phyloP scores from a whole-genome alignment of 2,888 invertebrate genomes.

The Protophormia terraenovae region DNA sequence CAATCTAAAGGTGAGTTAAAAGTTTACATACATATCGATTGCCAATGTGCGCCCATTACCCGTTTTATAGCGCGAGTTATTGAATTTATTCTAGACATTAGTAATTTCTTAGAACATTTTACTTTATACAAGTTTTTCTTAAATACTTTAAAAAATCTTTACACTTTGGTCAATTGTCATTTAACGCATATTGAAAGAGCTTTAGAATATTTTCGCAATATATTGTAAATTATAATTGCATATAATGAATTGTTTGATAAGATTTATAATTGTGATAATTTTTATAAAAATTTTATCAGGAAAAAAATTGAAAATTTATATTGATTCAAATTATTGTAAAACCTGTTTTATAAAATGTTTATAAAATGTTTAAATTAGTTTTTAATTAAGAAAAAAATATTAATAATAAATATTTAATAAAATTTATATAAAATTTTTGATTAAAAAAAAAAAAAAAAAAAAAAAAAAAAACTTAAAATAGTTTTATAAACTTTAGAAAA shows the following conservation, averaged over 20 bases:
- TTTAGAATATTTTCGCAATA: constrained; percentile 56
- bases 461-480: too few species aligned
- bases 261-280: not conserved
- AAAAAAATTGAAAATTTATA: not conserved
- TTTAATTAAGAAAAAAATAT: not conserved
- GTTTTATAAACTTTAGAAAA: too few species aligned
- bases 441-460: too few species aligned
- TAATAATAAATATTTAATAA: not conserved
- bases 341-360: not conserved
- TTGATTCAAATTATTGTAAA: too few species aligned
- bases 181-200: constrained; percentile 43
- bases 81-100: constrained; percentile 78
- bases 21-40: constrained; percentile 73
- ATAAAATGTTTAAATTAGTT: not conserved
- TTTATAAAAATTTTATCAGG: not conserved
- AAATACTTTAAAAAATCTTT: constrained; percentile 75
- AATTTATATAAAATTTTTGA: not conserved
- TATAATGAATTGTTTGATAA: not conserved
- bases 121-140: constrained; percentile 78
- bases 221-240: not conserved
- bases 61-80: constrained; percentile 80
- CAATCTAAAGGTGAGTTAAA: constrained; percentile 84
- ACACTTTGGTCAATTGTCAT: constrained; percentile 74
- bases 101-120: constrained; percentile 79
- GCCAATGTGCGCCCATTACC: constrained; percentile 80